Conservation (phyloP, 2,888 invertebrate genomes). For the Steromphala cineraria region DNA sequence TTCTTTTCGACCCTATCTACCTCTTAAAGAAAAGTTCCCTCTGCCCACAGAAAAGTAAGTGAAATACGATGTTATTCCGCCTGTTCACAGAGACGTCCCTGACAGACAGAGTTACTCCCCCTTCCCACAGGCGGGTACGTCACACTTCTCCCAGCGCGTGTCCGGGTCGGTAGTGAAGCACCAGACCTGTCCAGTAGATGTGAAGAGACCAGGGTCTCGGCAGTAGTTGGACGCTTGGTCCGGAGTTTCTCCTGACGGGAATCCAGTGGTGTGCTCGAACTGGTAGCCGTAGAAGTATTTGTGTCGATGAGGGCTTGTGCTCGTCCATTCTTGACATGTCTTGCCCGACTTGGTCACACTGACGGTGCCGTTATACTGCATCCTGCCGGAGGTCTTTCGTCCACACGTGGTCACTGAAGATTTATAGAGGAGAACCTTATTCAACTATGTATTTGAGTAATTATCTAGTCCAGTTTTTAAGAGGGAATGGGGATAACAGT, state of each 20-base stretch:
- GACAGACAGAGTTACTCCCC: no score
- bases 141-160: not conserved
- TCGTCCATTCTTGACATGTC: not conserved
- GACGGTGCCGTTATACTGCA: not conserved
- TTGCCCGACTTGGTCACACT: not conserved
- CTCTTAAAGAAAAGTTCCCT: no score
- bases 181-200: not conserved
- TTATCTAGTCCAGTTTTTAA: no score
- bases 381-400: not conserved
- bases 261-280: not conserved
- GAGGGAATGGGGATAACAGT: no score
- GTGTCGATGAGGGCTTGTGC: not conserved
- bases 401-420: no score
- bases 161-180: not conserved
- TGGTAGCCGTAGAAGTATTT: not conserved
- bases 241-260: not conserved
- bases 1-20: no score
- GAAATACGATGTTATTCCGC: no score
- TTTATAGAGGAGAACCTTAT: no score
- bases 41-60: no score
- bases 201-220: not conserved
- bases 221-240: not conserved
- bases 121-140: not conserved
- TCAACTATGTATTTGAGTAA: no score
- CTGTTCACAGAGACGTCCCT: no score